Conservation (phyloP, 2,797 vertebrate genomes). For the Gorsachius magnificus region DNA sequence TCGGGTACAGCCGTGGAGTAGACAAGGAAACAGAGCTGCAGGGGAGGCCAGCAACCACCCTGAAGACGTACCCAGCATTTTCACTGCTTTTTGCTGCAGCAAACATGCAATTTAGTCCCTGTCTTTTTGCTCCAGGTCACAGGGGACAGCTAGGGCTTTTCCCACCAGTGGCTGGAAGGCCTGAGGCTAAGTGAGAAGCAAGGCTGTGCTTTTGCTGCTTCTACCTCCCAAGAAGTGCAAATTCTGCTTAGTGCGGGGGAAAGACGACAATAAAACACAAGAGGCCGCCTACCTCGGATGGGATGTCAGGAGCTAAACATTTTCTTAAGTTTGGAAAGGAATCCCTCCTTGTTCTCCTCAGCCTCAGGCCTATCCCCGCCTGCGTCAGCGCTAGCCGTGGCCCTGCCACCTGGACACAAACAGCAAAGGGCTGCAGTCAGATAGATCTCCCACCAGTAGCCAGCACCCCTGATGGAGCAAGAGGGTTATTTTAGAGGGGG, state of each 20-base stretch:
- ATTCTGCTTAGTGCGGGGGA: neutral
- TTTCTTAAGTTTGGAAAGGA: constrained; percentile 93
- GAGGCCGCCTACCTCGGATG: constrained; percentile 83
- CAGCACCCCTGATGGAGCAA: neutral
- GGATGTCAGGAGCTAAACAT: constrained; percentile 89
- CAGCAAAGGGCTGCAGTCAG: constrained; percentile 75
- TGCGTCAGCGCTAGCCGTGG: constrained; percentile 78
- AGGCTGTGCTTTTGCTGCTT: neutral
- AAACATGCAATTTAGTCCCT: neutral
- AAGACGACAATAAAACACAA: constrained; percentile 35
- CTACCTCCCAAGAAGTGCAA: neutral
- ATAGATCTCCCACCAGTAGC: neutral
- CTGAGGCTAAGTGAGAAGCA: constrained; percentile 54
- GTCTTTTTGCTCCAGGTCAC: neutral
- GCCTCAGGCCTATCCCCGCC: constrained; percentile 80
- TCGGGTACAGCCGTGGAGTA: neutral
- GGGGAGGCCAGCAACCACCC: neutral
- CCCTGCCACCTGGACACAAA: constrained; percentile 90
- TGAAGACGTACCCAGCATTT: neutral
- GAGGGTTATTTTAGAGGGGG: neutral
- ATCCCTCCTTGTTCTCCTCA: constrained; percentile 83
- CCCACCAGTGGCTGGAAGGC: neutral
- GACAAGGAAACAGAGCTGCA: neutral
- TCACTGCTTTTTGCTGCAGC: neutral
- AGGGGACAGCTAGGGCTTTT: constrained; percentile 12